These are phyloP conservation scores for Chionomys nivalis DNA, from an alignment of 2,113 vertebrate genomes.

Conservation along the genomic window DNA sequence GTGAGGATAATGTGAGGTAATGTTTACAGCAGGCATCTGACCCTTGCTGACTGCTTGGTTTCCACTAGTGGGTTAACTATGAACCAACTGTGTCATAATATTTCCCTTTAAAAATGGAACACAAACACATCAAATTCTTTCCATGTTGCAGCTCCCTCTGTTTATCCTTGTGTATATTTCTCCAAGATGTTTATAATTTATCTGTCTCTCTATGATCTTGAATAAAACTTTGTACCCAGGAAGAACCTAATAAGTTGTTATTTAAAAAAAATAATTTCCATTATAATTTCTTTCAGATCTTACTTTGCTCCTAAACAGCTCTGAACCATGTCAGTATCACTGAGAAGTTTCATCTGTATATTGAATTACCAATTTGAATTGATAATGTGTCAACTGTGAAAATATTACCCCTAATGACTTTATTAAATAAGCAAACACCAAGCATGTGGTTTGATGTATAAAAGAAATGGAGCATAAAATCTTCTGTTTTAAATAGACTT, in stretches of 20 bases:
- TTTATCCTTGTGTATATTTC: constrained; percentile 74
- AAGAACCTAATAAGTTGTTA: constrained; percentile 70
- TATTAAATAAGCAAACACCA: constrained; percentile 63
- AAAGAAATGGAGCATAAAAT: constrained; percentile 51
- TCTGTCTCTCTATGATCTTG: constrained; percentile 62
- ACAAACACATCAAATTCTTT: constrained; percentile 73
- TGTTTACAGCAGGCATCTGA: constrained; percentile 64
- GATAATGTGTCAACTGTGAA: constrained; percentile 64
- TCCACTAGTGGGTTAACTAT: constrained; percentile 28
- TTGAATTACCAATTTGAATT: constrained; percentile 66
- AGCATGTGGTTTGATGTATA: constrained; percentile 40
- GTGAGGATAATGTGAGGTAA: constrained; percentile 49
- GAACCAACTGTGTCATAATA: constrained; percentile 60
- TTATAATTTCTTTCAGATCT: constrained; percentile 58
- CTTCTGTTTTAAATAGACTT: constrained; percentile 35
- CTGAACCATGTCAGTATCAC: constrained; percentile 62
- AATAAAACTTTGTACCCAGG: constrained; percentile 44
- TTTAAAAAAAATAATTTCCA: constrained; percentile 62
- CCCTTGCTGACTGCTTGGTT: constrained; percentile 13
- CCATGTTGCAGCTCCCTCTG: constrained; percentile 40
- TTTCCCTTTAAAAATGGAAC: constrained; percentile 59
- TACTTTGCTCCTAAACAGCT: constrained; percentile 50
- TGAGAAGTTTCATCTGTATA: constrained; percentile 56
- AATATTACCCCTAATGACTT: constrained; percentile 54
- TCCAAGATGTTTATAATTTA: constrained; percentile 73